A percentile compares a stretch with the other conserved stretches of the same genome.
Evolutionary conservation across 2,797 vertebrate genomes (phyloP).

Genomic region (Macroramphosus scolopax): DNA sequence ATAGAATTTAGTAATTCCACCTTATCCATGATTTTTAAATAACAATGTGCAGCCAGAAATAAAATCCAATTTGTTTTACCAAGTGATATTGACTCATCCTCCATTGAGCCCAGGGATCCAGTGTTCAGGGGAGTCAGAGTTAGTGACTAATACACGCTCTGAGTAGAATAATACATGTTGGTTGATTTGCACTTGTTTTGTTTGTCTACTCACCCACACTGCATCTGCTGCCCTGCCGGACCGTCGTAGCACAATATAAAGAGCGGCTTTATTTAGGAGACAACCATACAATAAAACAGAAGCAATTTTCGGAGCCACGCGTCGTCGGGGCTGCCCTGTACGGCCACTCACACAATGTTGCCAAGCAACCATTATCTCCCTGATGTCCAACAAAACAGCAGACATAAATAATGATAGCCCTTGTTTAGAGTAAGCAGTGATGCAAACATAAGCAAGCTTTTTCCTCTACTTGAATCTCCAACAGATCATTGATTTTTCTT

Average conservation of each 20-base stretch:
- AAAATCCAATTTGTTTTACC: neutral
- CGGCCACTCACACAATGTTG: conserved; percentile 32
- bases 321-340: conserved; percentile 15
- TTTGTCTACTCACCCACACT: neutral
- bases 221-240: conserved; percentile 1
- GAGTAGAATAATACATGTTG: neutral
- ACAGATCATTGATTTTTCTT: neutral
- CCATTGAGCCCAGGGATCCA: neutral
- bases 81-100: neutral
- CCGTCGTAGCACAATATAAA: neutral
- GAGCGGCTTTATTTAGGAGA: conserved; percentile 33
- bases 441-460: conserved; percentile 2
- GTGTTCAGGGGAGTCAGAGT: neutral
- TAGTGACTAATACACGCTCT: neutral
- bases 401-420: conserved; percentile 21
- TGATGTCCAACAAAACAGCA: conserved; percentile 28
- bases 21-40: too few species aligned
- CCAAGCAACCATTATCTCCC: conserved; percentile 50
- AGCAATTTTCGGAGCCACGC: conserved; percentile 20
- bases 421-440: conserved; percentile 16
- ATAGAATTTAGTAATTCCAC: too few species aligned
- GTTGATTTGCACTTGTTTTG: neutral
- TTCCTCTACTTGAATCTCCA: conserved; percentile 6
- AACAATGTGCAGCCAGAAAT: too few species aligned
- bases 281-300: conserved; percentile 17